phyloP scores from a whole-genome alignment of 35 echinoderm and acorn worm species.

The Acanthaster planci region DNA sequence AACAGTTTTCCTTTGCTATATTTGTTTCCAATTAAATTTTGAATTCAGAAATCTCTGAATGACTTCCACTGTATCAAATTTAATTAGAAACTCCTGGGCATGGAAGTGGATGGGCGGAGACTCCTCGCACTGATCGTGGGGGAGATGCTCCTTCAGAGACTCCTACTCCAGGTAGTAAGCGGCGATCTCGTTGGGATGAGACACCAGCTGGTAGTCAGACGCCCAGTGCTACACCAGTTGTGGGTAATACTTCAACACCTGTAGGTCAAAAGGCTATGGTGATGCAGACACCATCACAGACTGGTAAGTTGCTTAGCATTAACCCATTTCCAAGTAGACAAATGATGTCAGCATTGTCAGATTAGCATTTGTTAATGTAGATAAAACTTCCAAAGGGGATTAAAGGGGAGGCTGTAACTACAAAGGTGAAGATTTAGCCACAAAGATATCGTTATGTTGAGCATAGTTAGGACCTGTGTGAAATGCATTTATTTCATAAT shows the following conservation, averaged over 20 bases:
- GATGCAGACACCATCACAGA: slow-evolving; percentile 82
- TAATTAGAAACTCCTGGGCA: slow-evolving; percentile 92
- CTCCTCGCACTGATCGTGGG: slow-evolving; percentile 94
- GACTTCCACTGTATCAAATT: not conserved
- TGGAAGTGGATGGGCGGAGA: slow-evolving; percentile 97
- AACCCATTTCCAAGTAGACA: too few species aligned
- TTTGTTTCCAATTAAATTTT: not conserved
- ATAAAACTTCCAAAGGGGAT: too few species aligned
- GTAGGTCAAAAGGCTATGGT: slow-evolving; percentile 87
- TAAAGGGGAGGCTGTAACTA: too few species aligned
- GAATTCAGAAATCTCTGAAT: not conserved
- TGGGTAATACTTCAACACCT: slow-evolving; percentile 86
- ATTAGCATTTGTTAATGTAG: too few species aligned
- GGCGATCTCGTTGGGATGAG: slow-evolving; percentile 96
- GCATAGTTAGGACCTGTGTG: too few species aligned
- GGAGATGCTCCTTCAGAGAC: slow-evolving; percentile 79
- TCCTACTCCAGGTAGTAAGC: slow-evolving; percentile 81
- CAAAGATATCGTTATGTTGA: too few species aligned
- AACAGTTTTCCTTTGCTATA: not conserved
- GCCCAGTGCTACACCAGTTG: slow-evolving; percentile 69
- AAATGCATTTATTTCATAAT: not conserved
- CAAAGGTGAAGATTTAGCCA: too few species aligned
- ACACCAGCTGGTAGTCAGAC: slow-evolving; percentile 89
- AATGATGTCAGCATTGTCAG: too few species aligned
- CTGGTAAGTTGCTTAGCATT: slow-evolving; percentile 13